A percentile compares a stretch with the other conserved stretches of the same genome.
Evolutionary conservation across 2,888 invertebrate genomes (phyloP).

Genomic region (Dynastes grantii): DNA sequence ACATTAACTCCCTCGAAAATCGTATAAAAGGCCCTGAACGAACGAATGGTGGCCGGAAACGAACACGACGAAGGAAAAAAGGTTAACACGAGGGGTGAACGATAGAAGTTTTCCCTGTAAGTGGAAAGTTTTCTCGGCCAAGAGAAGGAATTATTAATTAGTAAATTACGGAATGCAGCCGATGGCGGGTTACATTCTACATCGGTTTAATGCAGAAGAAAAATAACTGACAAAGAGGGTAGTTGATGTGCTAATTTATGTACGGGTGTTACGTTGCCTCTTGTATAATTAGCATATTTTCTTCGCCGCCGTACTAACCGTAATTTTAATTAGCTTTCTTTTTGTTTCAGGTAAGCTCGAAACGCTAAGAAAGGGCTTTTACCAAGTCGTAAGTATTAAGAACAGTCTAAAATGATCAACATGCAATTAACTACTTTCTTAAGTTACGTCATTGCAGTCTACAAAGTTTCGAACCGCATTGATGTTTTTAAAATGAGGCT

Average conservation of each 20-base stretch:
- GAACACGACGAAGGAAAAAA: constrained; percentile 36
- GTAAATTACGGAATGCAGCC: constrained; percentile 40
- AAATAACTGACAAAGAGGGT: constrained; percentile 26
- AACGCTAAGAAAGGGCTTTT: neutral
- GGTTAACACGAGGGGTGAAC: constrained; percentile 23
- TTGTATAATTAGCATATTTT: constrained; percentile 21
- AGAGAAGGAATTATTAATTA: constrained; percentile 44
- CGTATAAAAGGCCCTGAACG: constrained; percentile 33
- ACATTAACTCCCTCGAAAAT: constrained; percentile 46
- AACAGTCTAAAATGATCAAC: too few species aligned
- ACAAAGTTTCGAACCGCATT: too few species aligned
- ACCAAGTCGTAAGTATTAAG: constrained; percentile 15
- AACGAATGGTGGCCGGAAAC: constrained; percentile 39
- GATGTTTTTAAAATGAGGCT: too few species aligned
- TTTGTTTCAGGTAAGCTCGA: constrained; percentile 36
- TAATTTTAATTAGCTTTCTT: constrained; percentile 21
- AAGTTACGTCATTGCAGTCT: too few species aligned
- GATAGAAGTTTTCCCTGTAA: constrained; percentile 24
- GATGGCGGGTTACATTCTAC: neutral
- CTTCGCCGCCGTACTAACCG: neutral
- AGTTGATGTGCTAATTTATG: constrained; percentile 40
- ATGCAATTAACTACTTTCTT: too few species aligned
- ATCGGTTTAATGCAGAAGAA: constrained; percentile 1
- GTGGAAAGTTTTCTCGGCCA: constrained; percentile 16
- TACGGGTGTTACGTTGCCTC: neutral